Evolutionary conservation across 2,113 vertebrate genomes (phyloP), one percentile per base, ranked within the genome.

Genomic region (Microcebus griseorufus): DNA sequence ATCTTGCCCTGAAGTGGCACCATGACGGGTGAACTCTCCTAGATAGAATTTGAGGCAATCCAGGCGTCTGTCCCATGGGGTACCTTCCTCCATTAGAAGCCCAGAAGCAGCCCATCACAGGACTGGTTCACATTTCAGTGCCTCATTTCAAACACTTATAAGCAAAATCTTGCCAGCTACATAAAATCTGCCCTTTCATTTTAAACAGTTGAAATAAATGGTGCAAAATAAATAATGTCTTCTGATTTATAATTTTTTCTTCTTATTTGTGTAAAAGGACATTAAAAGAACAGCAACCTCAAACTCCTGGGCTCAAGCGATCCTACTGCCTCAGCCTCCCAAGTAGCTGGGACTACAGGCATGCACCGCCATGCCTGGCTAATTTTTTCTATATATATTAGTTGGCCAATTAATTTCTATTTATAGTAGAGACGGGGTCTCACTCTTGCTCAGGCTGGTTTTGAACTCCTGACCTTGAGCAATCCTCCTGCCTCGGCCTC

Each of bases 201-300:
- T n/a, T 58, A 67, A 95, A 80, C 22, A 91, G 39, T 29, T 93
- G 27, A 88, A 88, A 92, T 84, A 92, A 84, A 53, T 75, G 90
- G 48, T 60, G 72, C 48, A 84, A 90, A 91, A 88, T 82, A 84
- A 84, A 73, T 88, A 93, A 62, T 23, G 72, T 17, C 70, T 91
- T 16, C 45, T 65, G 12, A 81, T 88, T 85, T 89, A 58, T 39
- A 64, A 13, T 9, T 53, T 69, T 86, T 22, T 70, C 60, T 94
- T 85, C 78, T 82, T 81, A 67, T 29, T 79, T 84, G 6, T 42
- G 42, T 25, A 79, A 95, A 95, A 82, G 69, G 55, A 55, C 14
- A 78, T 78, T 80, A 80, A 89, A 72, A 81, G 20, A 95, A 45
- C 8, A 45, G 45, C 45, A 45, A 45, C 45, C 45, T 45, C 45